phyloP scores from a whole-genome alignment of 1,140 invertebrate species.

The Drosophila malerkotliana region DNA sequence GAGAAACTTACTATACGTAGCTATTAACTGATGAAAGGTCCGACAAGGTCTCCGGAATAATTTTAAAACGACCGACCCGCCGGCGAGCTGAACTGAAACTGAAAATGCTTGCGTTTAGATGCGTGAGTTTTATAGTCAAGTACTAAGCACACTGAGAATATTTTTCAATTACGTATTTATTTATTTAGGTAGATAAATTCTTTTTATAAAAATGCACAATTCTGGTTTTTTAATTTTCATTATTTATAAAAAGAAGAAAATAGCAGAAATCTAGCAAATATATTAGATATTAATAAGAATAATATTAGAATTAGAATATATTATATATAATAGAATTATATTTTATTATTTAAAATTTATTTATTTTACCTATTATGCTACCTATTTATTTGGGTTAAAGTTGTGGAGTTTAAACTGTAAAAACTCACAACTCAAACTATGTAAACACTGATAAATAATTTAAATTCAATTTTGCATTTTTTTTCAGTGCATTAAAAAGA shows the following conservation, averaged over 20 bases:
- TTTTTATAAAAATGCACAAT: no score
- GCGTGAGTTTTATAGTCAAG: constrained; percentile 64
- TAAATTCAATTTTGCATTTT: background rate
- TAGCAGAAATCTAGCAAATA: no score
- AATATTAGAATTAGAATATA: no score
- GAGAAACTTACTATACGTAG: constrained; percentile 33
- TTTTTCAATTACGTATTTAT: background rate
- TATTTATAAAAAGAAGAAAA: no score
- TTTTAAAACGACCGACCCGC: constrained; percentile 47
- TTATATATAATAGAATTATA: no score
- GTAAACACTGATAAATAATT: background rate
- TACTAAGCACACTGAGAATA: constrained; percentile 9
- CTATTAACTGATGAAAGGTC: constrained; percentile 3
- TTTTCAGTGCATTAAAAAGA: constrained; percentile 3
- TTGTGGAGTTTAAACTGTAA: no score
- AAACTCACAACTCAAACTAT: no score
- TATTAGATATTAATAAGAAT: no score
- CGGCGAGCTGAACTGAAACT: constrained; percentile 61
- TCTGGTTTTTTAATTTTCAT: no score
- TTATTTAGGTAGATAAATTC: background rate
- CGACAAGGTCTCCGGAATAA: constrained; percentile 10
- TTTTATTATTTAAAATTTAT: no score
- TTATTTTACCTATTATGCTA: no score
- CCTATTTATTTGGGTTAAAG: no score
- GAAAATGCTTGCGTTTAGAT: constrained; percentile 55